Evolutionary conservation across 2,113 vertebrate genomes (phyloP).

Genomic region (Cyprinodon variegatus): DNA sequence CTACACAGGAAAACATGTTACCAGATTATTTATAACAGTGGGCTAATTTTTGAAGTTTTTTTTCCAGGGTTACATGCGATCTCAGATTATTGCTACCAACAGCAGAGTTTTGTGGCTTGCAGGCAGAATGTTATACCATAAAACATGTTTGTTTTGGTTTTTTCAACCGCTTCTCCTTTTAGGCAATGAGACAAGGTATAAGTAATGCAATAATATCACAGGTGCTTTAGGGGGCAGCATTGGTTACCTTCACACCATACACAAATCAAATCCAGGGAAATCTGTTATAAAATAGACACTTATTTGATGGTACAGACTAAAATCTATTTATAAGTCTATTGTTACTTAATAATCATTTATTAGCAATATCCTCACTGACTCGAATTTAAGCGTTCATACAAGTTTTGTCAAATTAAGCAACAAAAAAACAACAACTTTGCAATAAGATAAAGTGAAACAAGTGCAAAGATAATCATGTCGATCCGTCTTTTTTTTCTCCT

Average conservation of each 20-base stretch:
- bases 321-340: conserved; percentile 12
- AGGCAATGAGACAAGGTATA: conserved; percentile 3
- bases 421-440: neutral
- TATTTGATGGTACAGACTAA: neutral
- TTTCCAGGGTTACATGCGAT: conserved; percentile 10
- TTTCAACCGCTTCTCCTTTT: conserved; percentile 7
- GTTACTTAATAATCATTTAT: neutral
- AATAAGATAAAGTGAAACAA: conserved; percentile 40
- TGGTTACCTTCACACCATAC: conserved; percentile 33
- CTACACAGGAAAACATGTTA: conserved; percentile 21
- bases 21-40: conserved; percentile 54
- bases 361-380: conserved; percentile 45
- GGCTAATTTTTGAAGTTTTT: conserved; percentile 39
- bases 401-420: conserved; percentile 10
- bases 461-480: conserved; percentile 11
- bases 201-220: conserved; percentile 64
- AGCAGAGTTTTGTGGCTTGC: conserved; percentile 10
- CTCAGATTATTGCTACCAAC: conserved; percentile 3
- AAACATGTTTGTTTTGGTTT: neutral
- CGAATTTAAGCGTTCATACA: conserved; percentile 4
- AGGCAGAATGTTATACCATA: neutral
- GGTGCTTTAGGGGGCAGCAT: conserved; percentile 65
- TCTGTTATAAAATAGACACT: neutral
- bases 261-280: conserved; percentile 16
- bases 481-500: conserved; percentile 32